A percentile compares a stretch with the other conserved stretches of the same genome.
These are phyloP conservation scores for Sebastes ruberrimus DNA, from an alignment of 2,797 vertebrate genomes.

Conservation along the genomic window DNA sequence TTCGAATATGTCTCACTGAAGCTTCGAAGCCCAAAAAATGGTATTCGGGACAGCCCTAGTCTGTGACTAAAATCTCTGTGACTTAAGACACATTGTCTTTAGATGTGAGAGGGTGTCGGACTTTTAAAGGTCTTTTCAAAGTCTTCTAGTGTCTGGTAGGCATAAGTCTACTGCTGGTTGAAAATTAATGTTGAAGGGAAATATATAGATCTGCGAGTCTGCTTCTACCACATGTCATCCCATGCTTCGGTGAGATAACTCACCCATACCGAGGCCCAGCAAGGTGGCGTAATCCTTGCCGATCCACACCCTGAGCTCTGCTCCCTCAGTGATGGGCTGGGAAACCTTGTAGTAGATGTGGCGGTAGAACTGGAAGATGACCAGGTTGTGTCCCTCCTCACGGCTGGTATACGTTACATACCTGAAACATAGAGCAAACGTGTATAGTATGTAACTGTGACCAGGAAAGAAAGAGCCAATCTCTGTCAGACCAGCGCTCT, in stretches of 20 bases:
- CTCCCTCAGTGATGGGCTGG: conserved; percentile 70
- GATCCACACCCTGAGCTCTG: conserved; percentile 80
- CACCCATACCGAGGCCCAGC: conserved; percentile 79
- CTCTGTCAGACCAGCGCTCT: neutral
- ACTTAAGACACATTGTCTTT: too few species aligned
- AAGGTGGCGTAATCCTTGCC: conserved; percentile 81
- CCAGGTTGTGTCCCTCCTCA: conserved; percentile 80
- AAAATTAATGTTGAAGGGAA: neutral
- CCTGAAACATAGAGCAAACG: conserved; percentile 54
- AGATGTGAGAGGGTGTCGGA: too few species aligned
- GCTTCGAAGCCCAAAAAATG: too few species aligned
- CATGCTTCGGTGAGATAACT: conserved; percentile 12
- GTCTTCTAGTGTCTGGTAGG: too few species aligned
- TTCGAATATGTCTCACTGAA: too few species aligned
- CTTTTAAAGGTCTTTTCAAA: too few species aligned
- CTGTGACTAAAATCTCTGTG: too few species aligned
- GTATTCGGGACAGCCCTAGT: too few species aligned
- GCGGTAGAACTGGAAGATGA: conserved; percentile 79
- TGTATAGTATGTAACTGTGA: neutral
- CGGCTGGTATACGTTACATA: conserved; percentile 76
- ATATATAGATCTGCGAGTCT: neutral
- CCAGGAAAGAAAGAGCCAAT: neutral
- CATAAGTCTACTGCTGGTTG: too few species aligned
- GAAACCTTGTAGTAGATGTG: conserved; percentile 82
- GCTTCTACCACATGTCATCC: neutral